Percentiles rank a stretch among this genome's conserved stretches.
Conservation (phyloP, 2,888 invertebrate species). For the Lymantria dispar region DNA sequence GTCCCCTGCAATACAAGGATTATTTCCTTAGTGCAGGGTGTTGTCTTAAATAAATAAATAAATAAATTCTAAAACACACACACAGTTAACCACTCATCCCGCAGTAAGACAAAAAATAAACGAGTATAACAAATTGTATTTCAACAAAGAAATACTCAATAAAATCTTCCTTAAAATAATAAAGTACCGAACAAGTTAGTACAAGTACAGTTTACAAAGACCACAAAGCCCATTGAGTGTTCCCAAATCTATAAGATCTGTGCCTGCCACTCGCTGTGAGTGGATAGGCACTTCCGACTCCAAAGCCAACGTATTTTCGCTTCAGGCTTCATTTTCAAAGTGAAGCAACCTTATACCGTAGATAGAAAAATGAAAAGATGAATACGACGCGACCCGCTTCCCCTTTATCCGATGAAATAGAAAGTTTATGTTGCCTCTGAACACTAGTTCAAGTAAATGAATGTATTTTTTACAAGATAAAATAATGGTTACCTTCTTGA, state of each 20-base stretch:
- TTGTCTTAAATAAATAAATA: too few species aligned
- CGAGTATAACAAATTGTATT: background rate
- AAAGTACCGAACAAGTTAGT: background rate
- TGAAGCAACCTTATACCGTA: constrained; percentile 50
- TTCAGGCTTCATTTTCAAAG: constrained; percentile 54
- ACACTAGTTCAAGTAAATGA: background rate
- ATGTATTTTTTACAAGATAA: background rate
- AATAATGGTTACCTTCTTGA: background rate
- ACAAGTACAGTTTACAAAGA: constrained; percentile 7
- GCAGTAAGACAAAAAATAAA: background rate
- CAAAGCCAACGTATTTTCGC: constrained; percentile 50
- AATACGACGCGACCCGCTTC: constrained; percentile 51
- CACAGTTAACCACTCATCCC: background rate
- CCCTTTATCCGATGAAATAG: constrained; percentile 45
- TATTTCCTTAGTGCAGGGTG: too few species aligned
- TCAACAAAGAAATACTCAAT: constrained; percentile 1
- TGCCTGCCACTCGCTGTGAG: constrained; percentile 36
- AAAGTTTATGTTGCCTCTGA: constrained; percentile 35
- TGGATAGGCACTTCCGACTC: constrained; percentile 39
- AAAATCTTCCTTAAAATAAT: constrained; percentile 1
- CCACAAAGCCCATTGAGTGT: constrained; percentile 31
- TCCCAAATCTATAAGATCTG: constrained; percentile 40
- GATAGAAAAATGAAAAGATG: constrained; percentile 56
- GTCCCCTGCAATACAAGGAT: too few species aligned
- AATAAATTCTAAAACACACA: too few species aligned